Evolutionary conservation across 2,888 invertebrate genomes (phyloP).

Genomic region (Automeris io): DNA sequence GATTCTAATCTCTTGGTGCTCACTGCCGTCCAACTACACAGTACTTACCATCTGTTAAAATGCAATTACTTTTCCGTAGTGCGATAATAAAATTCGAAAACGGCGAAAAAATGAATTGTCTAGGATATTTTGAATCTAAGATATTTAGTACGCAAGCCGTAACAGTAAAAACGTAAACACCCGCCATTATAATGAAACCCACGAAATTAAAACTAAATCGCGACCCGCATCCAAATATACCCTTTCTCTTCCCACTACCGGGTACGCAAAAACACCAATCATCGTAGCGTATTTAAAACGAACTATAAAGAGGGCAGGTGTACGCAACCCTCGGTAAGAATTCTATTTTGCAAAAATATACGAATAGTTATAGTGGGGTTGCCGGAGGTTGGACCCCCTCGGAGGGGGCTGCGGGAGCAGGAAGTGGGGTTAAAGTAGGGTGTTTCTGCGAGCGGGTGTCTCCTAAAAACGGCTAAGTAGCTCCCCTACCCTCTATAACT

Average conservation of each 20-base stretch:
- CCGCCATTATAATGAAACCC: conserved; percentile 31
- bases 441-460: conserved; percentile 68
- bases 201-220: conserved; percentile 72
- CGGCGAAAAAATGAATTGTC: too few relatives aligned
- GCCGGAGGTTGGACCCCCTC: conserved; percentile 30
- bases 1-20: too few relatives aligned
- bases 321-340: conserved; percentile 70
- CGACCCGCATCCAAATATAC: conserved; percentile 66
- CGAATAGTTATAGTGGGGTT: conserved; percentile 59
- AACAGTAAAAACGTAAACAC: conserved; percentile 50
- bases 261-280: conserved; percentile 61
- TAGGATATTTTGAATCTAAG: too few relatives aligned
- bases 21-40: too few relatives aligned
- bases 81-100: too few relatives aligned
- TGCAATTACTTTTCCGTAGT: too few relatives aligned
- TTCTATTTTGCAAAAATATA: conserved; percentile 71
- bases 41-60: too few relatives aligned
- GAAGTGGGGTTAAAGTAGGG: conserved; percentile 69
- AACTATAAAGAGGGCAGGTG: conserved; percentile 61
- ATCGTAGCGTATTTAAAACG: conserved; percentile 49
- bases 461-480: conserved; percentile 78
- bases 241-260: conserved; percentile 13
- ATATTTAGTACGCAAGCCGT: conserved; percentile 36
- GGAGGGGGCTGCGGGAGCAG: conserved; percentile 51
- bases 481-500: conserved; percentile 73